These are phyloP conservation scores for Tetragonula carbonaria DNA, from an alignment of 2,888 invertebrate species.

Conservation along the genomic window DNA sequence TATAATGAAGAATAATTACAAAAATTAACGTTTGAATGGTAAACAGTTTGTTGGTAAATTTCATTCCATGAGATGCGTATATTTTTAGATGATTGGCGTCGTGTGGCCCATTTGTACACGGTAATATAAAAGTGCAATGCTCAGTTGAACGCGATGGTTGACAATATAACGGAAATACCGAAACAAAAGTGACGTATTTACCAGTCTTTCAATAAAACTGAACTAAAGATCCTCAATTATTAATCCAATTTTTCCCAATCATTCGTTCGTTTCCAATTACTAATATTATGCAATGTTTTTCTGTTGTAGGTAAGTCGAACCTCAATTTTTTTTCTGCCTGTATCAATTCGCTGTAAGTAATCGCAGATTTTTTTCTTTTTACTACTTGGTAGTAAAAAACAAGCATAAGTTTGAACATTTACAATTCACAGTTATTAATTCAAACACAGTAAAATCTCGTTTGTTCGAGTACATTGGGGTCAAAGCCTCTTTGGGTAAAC, in stretches of 20 bases:
- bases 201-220: not conserved
- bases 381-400: not conserved
- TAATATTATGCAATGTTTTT: constrained; percentile 44
- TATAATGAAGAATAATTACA: not conserved
- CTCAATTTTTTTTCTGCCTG: not conserved
- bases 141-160: constrained; percentile 12
- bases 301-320: constrained; percentile 66
- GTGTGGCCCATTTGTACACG: constrained; percentile 32
- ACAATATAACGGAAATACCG: constrained; percentile 19
- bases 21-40: constrained; percentile 7
- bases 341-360: constrained; percentile 30
- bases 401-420: too few species aligned
- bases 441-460: too few species aligned
- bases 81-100: constrained; percentile 38
- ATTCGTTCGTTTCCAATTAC: not conserved
- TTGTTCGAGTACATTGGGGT: too few species aligned
- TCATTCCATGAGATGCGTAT: constrained; percentile 30
- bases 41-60: constrained; percentile 35
- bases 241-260: not conserved
- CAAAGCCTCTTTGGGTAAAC: too few species aligned
- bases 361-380: constrained; percentile 1
- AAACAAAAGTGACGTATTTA: constrained; percentile 11
- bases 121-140: constrained; percentile 7
- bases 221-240: not conserved
- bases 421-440: too few species aligned